Evolutionary conservation across 2,797 vertebrate species (phyloP), one percentile per base, ranked within the genome.

Genomic region (Micromesistius poutassou): DNA sequence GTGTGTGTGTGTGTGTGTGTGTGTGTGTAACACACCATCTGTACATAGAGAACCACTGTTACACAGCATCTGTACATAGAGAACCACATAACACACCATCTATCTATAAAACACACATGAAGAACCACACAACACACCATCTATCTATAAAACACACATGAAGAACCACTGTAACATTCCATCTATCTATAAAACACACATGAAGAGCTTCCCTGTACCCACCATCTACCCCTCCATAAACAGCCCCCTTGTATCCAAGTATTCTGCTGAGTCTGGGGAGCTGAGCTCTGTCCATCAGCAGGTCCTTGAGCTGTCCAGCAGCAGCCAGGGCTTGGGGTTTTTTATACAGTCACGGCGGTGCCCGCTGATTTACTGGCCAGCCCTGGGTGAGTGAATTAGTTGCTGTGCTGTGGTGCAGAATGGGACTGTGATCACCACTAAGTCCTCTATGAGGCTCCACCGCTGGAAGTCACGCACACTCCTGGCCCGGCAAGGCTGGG

Each of bases 291-390:
- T 87, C 81, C 81, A 85, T 87, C 86, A 87, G 78, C 80, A 35
- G 81, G 89, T 85, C 88, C 89, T 90, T 91, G 89, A 91, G 84
- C 83, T 88, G 90, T 68, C 62, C 62, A 13, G 83, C 90, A 82
- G 77, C n/a, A 70, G 74, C 80, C 72, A 71, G 73, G 38, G 76
- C 74, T 42, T 75, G n/a, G n/a, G 42, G 81, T 80, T 16, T 76
- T 72, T 80, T 42, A 68, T 2, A 50, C 81, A 33, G 73, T 79
- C 35, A 70, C 82, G 79, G 38, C 83, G 30, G 77, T 80, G 73
- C 79, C 80, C 66, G 80, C 73, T 87, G 87, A 93, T 90, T 89
- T 90, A 89, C 87, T 80, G 80, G 82, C 86, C 80, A 79, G 76
- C 84, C 80, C 82, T 85, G 78, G 74, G 74, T 74, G 79, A 84